Evolutionary conservation across 2,888 invertebrate species (phyloP).

Genomic region (Polylopha cassiicola): DNA sequence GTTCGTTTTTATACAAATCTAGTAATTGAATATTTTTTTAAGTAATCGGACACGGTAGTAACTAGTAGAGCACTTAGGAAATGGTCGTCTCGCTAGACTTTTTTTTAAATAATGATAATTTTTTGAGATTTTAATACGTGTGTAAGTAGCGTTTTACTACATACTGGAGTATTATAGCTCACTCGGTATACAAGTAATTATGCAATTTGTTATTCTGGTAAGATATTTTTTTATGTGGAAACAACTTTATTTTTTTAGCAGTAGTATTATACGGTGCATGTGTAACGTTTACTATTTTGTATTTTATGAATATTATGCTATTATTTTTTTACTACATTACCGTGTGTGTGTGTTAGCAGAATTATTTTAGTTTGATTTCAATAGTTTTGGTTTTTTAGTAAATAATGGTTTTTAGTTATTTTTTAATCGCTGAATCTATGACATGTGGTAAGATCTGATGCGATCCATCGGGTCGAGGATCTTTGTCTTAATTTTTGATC

Average conservation of each 20-base stretch:
- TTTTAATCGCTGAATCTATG: conserved; percentile 71
- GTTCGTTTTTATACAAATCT: conserved; percentile 69
- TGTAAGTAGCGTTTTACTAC: conserved; percentile 44
- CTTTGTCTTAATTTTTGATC: conserved; percentile 59
- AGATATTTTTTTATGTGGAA: conserved; percentile 72
- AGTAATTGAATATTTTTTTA: conserved; percentile 53
- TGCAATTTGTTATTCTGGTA: conserved; percentile 75
- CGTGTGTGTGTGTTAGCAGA: conserved; percentile 76
- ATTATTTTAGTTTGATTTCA: conserved; percentile 74
- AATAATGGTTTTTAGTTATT: conserved; percentile 73
- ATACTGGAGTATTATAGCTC: conserved; percentile 68
- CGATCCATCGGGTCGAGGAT: conserved; percentile 43
- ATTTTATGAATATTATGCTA: conserved; percentile 70
- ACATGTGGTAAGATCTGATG: conserved; percentile 79
- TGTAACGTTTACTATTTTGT: conserved; percentile 64
- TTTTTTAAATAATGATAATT: conserved; percentile 48
- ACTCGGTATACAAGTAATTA: conserved; percentile 68
- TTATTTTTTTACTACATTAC: conserved; percentile 66
- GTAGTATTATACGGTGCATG: conserved; percentile 75
- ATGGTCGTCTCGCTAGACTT: conserved; percentile 71
- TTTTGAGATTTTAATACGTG: conserved; percentile 61
- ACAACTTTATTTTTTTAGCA: conserved; percentile 71
- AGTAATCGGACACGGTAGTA: conserved; percentile 67
- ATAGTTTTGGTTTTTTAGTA: conserved; percentile 69
- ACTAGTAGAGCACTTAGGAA: conserved; percentile 70